Conservation (phyloP, 2,797 vertebrate genomes). For the Phalloptychus januarius region DNA sequence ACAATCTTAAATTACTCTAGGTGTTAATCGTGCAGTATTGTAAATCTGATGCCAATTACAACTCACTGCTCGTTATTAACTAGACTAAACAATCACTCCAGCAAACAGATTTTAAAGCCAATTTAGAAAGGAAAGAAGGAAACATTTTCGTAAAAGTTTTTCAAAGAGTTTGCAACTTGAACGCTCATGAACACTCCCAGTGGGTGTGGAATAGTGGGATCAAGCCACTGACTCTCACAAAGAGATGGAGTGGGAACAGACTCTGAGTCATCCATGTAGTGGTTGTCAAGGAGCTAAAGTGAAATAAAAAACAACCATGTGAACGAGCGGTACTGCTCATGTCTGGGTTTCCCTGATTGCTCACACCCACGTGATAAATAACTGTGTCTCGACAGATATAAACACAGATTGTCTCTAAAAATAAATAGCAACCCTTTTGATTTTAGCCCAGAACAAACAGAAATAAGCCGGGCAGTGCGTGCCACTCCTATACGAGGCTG, state of each 20-base stretch:
- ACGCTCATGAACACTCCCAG: neutral
- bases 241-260: slow-evolving; percentile 7
- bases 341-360: slow-evolving; percentile 4
- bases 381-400: slow-evolving; percentile 13
- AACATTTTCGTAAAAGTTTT: neutral
- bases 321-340: neutral
- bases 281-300: slow-evolving; percentile 23
- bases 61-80: neutral
- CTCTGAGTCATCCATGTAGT: slow-evolving; percentile 33
- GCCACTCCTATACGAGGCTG: slow-evolving; percentile 39
- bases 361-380: neutral
- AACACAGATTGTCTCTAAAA: slow-evolving; percentile 28
- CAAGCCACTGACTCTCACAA: slow-evolving; percentile 1
- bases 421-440: slow-evolving; percentile 25
- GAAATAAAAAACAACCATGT: slow-evolving; percentile 32
- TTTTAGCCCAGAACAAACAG: slow-evolving; percentile 29
- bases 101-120: neutral
- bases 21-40: neutral
- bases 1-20: too few relatives aligned
- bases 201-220: neutral
- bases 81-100: neutral
- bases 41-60: neutral
- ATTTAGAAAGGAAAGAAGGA: neutral
- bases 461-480: slow-evolving; percentile 26
- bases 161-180: neutral